These are phyloP conservation scores for Morelia viridis DNA, from an alignment of 2,797 vertebrate genomes.

Conservation along the genomic window DNA sequence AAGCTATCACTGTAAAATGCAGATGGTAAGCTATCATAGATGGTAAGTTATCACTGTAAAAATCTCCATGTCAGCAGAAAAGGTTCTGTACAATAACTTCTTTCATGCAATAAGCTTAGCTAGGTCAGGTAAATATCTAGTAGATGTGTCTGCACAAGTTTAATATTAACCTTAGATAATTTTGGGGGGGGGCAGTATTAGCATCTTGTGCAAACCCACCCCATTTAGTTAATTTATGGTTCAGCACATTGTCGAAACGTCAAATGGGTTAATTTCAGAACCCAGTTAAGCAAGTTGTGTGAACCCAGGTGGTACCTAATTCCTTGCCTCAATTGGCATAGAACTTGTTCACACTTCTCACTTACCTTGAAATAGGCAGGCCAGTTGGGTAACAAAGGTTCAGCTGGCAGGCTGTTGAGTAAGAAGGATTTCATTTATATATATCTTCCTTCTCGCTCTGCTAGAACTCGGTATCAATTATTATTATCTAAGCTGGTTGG, in stretches of 20 bases:
- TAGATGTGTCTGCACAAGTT: too few species aligned
- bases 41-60: not conserved
- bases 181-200: too few species aligned
- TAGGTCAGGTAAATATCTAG: too few species aligned
- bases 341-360: not conserved
- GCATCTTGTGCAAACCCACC: too few species aligned
- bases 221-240: too few species aligned
- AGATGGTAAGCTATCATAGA: too few species aligned
- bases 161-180: too few species aligned
- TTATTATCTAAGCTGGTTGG: conserved; percentile 23
- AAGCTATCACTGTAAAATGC: not conserved
- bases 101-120: too few species aligned
- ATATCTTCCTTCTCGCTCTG: not conserved
- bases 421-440: conserved; percentile 17
- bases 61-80: not conserved
- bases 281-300: too few species aligned
- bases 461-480: conserved; percentile 23
- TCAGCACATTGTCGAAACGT: too few species aligned
- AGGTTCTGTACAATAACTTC: not conserved
- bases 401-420: not conserved
- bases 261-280: too few species aligned
- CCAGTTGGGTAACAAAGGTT: too few species aligned
- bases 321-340: conserved; percentile 2
- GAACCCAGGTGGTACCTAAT: not conserved
- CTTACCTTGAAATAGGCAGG: conserved; percentile 17